phyloP scores from a whole-genome alignment of 2,113 vertebrate species.

The Campylomormyrus numenius region DNA sequence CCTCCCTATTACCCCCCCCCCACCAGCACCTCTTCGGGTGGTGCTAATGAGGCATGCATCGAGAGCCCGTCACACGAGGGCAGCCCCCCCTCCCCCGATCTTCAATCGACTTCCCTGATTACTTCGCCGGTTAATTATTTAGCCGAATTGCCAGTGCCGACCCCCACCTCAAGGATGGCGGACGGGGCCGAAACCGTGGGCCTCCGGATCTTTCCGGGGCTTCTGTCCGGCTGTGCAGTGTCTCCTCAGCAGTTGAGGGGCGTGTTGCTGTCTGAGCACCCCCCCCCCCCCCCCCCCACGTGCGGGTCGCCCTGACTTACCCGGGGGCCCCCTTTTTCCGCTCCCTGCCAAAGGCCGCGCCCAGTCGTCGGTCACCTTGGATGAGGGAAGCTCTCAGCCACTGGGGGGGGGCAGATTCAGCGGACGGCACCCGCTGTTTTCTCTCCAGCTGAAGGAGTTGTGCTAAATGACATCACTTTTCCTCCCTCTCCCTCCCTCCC shows the following conservation, averaged over 20 bases:
- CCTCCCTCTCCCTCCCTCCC: neutral
- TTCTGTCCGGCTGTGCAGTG: neutral
- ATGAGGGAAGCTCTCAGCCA: neutral
- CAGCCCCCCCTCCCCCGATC: slow-evolving; percentile 48
- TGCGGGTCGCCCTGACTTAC: neutral
- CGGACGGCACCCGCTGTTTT: neutral
- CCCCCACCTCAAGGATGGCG: neutral
- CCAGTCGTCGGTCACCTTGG: neutral
- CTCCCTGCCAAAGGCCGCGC: too few relatives aligned
- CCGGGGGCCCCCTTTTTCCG: too few relatives aligned
- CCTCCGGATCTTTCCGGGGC: neutral
- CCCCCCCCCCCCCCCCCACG: too few relatives aligned
- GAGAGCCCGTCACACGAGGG: neutral
- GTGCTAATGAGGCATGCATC: slow-evolving; percentile 42
- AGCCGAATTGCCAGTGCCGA: slow-evolving; percentile 31
- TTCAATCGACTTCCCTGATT: slow-evolving; percentile 65
- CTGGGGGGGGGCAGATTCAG: neutral
- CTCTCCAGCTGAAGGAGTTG: neutral
- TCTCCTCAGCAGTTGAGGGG: neutral
- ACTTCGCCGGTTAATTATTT: slow-evolving; percentile 57
- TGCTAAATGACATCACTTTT: slow-evolving; percentile 2
- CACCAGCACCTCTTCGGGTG: slow-evolving; percentile 31
- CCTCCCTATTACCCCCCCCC: neutral
- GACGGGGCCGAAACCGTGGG: neutral
- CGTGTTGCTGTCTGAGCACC: neutral